A percentile compares a stretch with the other conserved stretches of the same genome.
phyloP scores from a whole-genome alignment of 1,140 invertebrate genomes.

The Dryas iulia region DNA sequence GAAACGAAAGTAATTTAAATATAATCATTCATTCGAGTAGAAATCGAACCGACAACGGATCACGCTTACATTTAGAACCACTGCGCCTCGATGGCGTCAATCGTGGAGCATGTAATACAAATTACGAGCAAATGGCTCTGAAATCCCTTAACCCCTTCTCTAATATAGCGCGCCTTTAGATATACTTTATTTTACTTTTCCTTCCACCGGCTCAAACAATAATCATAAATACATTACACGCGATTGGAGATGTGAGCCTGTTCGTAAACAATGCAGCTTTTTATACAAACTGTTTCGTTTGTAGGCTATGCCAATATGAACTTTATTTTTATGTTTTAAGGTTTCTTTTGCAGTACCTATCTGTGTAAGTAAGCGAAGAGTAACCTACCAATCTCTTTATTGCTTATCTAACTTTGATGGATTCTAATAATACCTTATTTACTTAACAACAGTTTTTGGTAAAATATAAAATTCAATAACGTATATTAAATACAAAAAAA shows the following conservation, averaged over 20 bases:
- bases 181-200: constrained; percentile 44
- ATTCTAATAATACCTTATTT: constrained; percentile 50
- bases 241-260: constrained; percentile 68
- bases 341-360: neutral
- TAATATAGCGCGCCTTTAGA: constrained; percentile 30
- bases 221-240: constrained; percentile 78
- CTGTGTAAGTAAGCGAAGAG: neutral
- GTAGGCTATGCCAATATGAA: neutral
- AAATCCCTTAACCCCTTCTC: constrained; percentile 41
- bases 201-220: constrained; percentile 54
- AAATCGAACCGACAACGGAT: no score
- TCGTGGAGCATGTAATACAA: constrained; percentile 20
- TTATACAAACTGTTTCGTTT: constrained; percentile 18
- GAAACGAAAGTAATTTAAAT: no score
- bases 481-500: no score
- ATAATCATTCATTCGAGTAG: no score
- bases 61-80: no score
- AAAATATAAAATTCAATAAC: no score
- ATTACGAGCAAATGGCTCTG: constrained; percentile 35
- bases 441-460: neutral
- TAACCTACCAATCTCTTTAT: constrained; percentile 55
- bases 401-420: constrained; percentile 72
- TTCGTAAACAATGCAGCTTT: constrained; percentile 66
- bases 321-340: neutral
- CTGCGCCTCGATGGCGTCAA: no score